Percentiles rank a stretch among this genome's conserved stretches.
Evolutionary conservation across 2,797 vertebrate genomes (phyloP).

Genomic region (Lacerta agilis): DNA sequence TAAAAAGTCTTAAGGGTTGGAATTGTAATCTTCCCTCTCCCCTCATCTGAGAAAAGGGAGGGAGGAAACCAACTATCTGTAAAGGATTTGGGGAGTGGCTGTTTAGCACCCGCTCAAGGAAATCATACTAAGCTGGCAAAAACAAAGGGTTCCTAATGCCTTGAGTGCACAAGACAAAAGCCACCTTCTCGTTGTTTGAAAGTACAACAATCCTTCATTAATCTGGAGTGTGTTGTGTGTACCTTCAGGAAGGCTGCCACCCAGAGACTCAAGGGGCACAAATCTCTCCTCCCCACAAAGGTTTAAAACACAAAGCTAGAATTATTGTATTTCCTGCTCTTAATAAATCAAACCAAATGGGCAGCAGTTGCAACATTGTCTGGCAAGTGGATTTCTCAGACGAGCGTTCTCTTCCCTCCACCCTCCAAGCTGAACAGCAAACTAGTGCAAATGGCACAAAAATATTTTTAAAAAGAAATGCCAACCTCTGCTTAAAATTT

Average conservation of each 20-base stretch:
- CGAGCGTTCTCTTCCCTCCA: background rate
- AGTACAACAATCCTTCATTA: conserved; percentile 40
- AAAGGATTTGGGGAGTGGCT: conserved; percentile 62
- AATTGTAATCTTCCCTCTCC: conserved; percentile 36
- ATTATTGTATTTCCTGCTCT: background rate
- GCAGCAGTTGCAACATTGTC: conserved; percentile 69
- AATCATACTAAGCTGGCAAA: conserved; percentile 34
- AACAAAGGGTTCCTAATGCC: conserved; percentile 66
- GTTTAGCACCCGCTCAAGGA: conserved; percentile 53
- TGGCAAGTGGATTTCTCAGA: conserved; percentile 45
- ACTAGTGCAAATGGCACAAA: background rate
- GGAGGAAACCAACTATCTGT: conserved; percentile 69
- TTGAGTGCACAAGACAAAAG: conserved; percentile 46
- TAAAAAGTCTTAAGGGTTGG: conserved; percentile 53
- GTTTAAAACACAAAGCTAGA: background rate
- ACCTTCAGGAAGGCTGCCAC: conserved; percentile 39
- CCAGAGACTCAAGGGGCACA: background rate
- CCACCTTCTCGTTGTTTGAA: conserved; percentile 39
- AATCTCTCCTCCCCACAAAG: conserved; percentile 28
- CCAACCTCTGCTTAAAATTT: background rate
- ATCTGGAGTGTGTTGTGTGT: conserved; percentile 28
- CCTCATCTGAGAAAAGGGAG: conserved; percentile 52
- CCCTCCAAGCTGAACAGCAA: background rate
- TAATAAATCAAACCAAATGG: conserved; percentile 21
- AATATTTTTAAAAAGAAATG: background rate